phyloP scores from a whole-genome alignment of 2,888 invertebrate species.

The Electrophaes corylata region DNA sequence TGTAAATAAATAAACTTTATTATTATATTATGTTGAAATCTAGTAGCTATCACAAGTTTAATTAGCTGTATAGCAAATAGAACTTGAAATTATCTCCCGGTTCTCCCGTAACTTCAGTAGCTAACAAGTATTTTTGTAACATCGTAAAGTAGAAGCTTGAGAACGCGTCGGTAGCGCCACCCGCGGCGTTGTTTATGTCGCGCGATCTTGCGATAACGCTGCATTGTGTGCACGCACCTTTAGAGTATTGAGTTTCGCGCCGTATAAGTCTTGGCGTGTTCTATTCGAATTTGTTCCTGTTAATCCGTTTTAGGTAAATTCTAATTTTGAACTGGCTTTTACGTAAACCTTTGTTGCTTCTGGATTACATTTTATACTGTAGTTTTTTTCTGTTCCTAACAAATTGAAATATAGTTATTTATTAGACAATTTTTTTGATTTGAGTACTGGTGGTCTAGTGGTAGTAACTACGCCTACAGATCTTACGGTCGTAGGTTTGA shows the following conservation, averaged over 20 bases:
- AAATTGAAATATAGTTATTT: neutral
- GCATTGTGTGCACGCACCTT: constrained; percentile 68
- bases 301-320: constrained; percentile 43
- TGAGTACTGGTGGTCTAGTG: too few species aligned
- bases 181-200: constrained; percentile 76
- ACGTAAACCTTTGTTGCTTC: constrained; percentile 13
- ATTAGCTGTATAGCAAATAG: constrained; percentile 29
- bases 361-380: constrained; percentile 1
- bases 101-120: constrained; percentile 42
- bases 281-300: constrained; percentile 47
- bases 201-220: constrained; percentile 66
- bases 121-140: constrained; percentile 56
- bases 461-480: too few species aligned
- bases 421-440: too few species aligned
- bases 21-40: constrained; percentile 3
- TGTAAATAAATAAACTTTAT: too few species aligned
- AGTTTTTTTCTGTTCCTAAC: neutral
- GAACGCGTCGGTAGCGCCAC: constrained; percentile 70
- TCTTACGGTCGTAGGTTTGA: too few species aligned
- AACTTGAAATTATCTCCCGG: constrained; percentile 26
- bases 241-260: constrained; percentile 60
- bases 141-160: constrained; percentile 60
- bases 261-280: constrained; percentile 44
- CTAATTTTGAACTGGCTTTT: constrained; percentile 27
- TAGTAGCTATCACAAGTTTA: constrained; percentile 20